Conservation (phyloP, 1,140 invertebrate genomes). For the Spodoptera litura region DNA sequence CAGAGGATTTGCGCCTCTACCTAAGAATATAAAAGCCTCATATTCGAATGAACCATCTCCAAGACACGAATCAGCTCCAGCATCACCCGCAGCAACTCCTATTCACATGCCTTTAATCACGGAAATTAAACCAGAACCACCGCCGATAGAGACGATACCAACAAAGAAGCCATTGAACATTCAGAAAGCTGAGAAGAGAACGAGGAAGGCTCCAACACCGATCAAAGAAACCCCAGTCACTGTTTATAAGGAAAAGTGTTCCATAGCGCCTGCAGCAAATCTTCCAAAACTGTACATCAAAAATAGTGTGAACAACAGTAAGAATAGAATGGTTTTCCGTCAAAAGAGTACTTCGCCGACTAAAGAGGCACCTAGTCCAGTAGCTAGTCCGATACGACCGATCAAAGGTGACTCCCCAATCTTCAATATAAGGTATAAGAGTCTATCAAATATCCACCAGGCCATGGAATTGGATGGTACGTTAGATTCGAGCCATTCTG, state of each 20-base stretch:
- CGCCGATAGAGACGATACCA: constrained; percentile 96
- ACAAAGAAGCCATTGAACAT: constrained; percentile 89
- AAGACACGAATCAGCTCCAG: constrained; percentile 81
- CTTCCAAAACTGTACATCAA: constrained; percentile 92
- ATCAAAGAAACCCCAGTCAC: constrained; percentile 87
- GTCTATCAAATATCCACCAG: constrained; percentile 91
- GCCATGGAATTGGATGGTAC: constrained; percentile 93
- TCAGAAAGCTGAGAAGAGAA: constrained; percentile 89
- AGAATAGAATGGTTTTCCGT: constrained; percentile 88
- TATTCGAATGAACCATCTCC: constrained; percentile 86
- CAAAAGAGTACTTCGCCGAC: constrained; percentile 91
- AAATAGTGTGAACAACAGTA: constrained; percentile 89
- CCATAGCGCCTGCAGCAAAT: constrained; percentile 79
- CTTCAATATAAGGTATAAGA: constrained; percentile 94
- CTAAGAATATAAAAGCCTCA: constrained; percentile 91
- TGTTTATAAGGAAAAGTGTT: constrained; percentile 84
- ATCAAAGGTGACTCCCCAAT: constrained; percentile 91
- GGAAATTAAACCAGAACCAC: constrained; percentile 93
- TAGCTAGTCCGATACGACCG: constrained; percentile 83
- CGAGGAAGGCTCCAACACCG: constrained; percentile 85
- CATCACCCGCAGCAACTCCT: constrained; percentile 82
- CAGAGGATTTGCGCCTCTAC: constrained; percentile 94
- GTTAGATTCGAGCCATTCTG: constrained; percentile 95
- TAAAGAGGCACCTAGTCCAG: constrained; percentile 89
- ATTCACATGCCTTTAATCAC: constrained; percentile 86